phyloP scores from a whole-genome alignment of 2,113 vertebrate genomes.

The Urocynchramus pylzowi region DNA sequence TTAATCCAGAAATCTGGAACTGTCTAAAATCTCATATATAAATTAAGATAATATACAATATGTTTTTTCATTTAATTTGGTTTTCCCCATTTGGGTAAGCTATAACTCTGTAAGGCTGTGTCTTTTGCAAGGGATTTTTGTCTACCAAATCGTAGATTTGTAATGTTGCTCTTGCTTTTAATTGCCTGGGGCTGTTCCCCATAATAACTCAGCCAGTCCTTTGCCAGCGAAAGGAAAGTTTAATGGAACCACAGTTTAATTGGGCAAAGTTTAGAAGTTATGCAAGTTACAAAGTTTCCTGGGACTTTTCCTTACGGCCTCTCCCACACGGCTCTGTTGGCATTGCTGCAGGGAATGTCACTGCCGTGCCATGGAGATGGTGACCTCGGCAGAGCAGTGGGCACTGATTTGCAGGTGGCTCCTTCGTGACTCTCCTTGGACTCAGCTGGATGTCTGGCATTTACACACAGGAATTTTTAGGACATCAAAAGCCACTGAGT shows the following conservation, averaged over 20 bases:
- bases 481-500: neutral
- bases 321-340: rapidly evolving
- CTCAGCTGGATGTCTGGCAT: neutral
- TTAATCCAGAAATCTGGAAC: conserved; percentile 65
- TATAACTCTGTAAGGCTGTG: neutral
- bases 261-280: neutral
- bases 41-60: conserved; percentile 60
- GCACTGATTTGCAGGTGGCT: neutral
- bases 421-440: neutral
- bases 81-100: conserved; percentile 15
- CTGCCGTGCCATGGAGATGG: rapidly evolving
- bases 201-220: neutral
- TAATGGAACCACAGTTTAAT: conserved; percentile 25
- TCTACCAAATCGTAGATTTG: neutral
- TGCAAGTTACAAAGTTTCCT: neutral
- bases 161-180: conserved; percentile 17
- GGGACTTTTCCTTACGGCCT: neutral
- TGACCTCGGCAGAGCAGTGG: neutral
- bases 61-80: conserved; percentile 60
- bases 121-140: conserved; percentile 33
- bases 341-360: neutral
- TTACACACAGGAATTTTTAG: neutral
- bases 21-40: conserved; percentile 55
- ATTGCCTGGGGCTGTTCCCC: conserved; percentile 2
- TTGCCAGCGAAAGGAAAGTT: conserved; percentile 20